Evolutionary conservation across 2,797 vertebrate species (phyloP).

Genomic region (Amazona finschi): DNA sequence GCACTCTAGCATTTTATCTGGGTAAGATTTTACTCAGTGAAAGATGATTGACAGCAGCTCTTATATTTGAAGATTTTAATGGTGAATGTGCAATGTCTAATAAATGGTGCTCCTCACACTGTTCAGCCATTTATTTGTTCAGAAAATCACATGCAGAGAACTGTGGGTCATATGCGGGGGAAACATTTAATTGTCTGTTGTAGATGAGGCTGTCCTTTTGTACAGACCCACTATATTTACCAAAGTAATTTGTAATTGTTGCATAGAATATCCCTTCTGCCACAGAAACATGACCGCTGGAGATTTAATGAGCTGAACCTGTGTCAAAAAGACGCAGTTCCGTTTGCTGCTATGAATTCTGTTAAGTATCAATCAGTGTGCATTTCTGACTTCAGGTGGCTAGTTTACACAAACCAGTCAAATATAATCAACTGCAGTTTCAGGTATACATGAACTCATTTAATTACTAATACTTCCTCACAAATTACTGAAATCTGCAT

Average conservation of each 20-base stretch:
- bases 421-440: not conserved
- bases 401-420: not conserved
- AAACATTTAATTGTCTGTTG: not conserved
- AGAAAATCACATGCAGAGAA: not conserved
- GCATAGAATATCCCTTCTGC: constrained; percentile 3
- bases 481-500: not conserved
- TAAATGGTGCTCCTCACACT: not conserved
- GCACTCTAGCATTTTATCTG: not conserved
- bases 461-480: constrained; percentile 3
- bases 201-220: constrained; percentile 12
- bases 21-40: not conserved
- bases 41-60: constrained; percentile 27
- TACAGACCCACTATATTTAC: constrained; percentile 3
- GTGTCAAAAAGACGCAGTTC: not conserved
- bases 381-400: not conserved
- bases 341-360: not conserved
- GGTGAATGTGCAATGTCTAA: not conserved
- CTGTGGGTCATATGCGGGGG: constrained; percentile 6
- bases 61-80: constrained; percentile 7
- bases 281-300: not conserved
- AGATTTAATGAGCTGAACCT: constrained; percentile 26
- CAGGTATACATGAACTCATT: not conserved
- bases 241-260: constrained; percentile 48
- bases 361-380: not conserved
- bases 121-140: constrained; percentile 1